A percentile compares a stretch with the other conserved stretches of the same genome.
phyloP scores from a whole-genome alignment of 64 coral and sea anemone genomes.

The Stichodactyla helianthus region DNA sequence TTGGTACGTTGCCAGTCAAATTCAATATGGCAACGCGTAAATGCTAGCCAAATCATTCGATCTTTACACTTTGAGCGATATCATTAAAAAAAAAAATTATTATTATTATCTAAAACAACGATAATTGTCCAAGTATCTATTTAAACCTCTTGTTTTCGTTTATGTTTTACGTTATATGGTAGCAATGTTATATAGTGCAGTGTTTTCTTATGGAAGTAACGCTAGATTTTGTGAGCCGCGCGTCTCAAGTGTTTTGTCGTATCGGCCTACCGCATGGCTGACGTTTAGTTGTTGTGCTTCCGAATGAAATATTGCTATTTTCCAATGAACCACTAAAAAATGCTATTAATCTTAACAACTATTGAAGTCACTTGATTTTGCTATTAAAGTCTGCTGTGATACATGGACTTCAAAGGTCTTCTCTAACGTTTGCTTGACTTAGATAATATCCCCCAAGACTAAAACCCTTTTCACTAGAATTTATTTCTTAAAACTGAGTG shows the following conservation, averaged over 20 bases:
- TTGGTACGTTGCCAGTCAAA: background rate
- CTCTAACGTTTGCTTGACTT: background rate
- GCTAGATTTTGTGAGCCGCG: background rate
- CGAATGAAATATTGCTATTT: slow-evolving; percentile 5
- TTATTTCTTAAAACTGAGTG: background rate
- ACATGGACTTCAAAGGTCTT: background rate
- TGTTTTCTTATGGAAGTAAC: background rate
- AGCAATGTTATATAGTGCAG: background rate
- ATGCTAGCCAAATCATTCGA: background rate
- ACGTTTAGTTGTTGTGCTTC: background rate
- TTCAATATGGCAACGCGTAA: background rate
- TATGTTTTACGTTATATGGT: background rate
- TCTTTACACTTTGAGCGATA: background rate
- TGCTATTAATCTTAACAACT: slow-evolving; percentile 7
- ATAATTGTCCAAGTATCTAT: background rate
- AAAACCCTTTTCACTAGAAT: background rate
- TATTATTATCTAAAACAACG: background rate
- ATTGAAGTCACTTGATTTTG: background rate
- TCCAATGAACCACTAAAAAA: background rate
- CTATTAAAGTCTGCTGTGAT: background rate
- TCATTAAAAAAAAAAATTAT: background rate
- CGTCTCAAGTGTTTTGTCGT: background rate
- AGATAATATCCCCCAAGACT: background rate
- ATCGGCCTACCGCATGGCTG: background rate
- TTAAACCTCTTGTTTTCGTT: background rate